A percentile compares a stretch with the other conserved stretches of the same genome.
These are phyloP conservation scores for Chaetops frenatus DNA, from an alignment of 2,113 vertebrate species.

Conservation along the genomic window DNA sequence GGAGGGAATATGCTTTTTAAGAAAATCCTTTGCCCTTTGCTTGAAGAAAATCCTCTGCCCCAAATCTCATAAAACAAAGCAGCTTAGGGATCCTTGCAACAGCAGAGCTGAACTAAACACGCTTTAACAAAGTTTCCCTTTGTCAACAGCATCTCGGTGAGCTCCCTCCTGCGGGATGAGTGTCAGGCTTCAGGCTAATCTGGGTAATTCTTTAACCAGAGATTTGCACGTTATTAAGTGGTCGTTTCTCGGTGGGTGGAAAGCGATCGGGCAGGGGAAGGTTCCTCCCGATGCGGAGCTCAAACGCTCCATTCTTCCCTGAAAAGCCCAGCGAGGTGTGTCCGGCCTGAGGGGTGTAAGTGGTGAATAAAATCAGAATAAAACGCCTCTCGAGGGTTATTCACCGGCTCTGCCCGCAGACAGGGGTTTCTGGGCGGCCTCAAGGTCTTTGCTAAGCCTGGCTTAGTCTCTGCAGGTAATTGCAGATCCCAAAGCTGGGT, in stretches of 20 bases:
- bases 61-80: constrained; percentile 42
- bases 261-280: background rate
- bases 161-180: constrained; percentile 51
- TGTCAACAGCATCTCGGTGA: constrained; percentile 31
- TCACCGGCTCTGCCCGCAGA: background rate
- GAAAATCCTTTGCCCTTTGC: constrained; percentile 32
- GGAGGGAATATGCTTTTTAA: background rate
- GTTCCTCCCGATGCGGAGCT: background rate
- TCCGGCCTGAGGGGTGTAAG: background rate
- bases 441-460: background rate
- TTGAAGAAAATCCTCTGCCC: constrained; percentile 37
- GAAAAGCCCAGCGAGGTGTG: background rate
- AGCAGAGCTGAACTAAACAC: constrained; percentile 27
- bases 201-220: constrained; percentile 54
- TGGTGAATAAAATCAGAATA: background rate
- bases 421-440: background rate
- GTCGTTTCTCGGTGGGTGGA: constrained; percentile 36
- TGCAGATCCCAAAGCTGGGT: background rate
- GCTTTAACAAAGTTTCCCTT: constrained; percentile 49
- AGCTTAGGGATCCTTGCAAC: constrained; percentile 29
- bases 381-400: background rate
- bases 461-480: background rate
- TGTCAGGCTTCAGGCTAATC: constrained; percentile 51
- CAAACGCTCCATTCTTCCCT: background rate
- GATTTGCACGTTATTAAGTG: constrained; percentile 48